Percentiles rank a stretch among this genome's conserved stretches.
Evolutionary conservation across 2,797 vertebrate species (phyloP).

Genomic region (Petrocephalus schoutedeni): DNA sequence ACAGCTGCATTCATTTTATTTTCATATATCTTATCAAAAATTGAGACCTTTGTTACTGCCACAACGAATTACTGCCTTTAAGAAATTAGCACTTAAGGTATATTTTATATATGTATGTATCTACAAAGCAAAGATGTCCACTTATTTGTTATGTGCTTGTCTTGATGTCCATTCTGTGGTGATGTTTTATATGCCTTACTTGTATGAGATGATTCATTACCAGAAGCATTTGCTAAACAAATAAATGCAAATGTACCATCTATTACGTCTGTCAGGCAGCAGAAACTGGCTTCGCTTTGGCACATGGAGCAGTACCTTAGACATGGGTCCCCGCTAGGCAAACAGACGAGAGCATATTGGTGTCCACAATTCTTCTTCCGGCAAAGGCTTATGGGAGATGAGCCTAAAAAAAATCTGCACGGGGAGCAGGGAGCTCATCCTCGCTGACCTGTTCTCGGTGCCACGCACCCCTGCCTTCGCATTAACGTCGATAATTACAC

Average conservation of each 20-base stretch:
- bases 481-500: background rate
- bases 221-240: background rate
- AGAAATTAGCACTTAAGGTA: background rate
- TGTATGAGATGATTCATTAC: background rate
- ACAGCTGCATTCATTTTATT: background rate
- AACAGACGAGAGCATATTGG: background rate
- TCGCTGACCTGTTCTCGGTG: background rate
- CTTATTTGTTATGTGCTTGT: background rate
- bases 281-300: background rate
- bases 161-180: no score
- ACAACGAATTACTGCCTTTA: background rate
- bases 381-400: background rate
- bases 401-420: background rate
- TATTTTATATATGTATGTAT: background rate
- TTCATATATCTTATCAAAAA: background rate
- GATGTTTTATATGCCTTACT: background rate
- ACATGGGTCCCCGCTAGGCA: background rate
- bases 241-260: background rate
- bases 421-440: background rate
- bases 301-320: background rate
- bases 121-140: background rate
- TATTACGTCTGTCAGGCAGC: background rate
- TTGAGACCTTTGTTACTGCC: background rate
- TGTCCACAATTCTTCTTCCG: background rate
- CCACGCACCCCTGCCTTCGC: background rate